A percentile compares a stretch with the other conserved stretches of the same genome.
phyloP scores from a whole-genome alignment of 2,797 vertebrate genomes.

The Selene dorsalis region DNA sequence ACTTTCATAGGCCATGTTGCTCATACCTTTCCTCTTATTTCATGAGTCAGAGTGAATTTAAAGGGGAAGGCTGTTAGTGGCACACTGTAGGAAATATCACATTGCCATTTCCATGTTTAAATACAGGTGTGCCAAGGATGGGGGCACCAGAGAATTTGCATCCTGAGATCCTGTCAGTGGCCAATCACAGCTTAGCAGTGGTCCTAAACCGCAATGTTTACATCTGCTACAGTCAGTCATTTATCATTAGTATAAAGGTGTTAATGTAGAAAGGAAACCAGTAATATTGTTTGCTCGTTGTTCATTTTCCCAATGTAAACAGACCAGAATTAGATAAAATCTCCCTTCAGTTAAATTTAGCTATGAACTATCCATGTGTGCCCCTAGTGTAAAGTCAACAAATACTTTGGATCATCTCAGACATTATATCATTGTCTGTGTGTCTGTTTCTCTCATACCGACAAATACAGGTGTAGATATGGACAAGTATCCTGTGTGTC shows the following conservation, averaged over 20 bases:
- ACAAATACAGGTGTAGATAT: background rate
- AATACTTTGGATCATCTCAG: background rate
- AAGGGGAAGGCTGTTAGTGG: slow-evolving; percentile 42
- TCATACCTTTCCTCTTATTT: slow-evolving; percentile 53
- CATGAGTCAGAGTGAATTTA: slow-evolving; percentile 31
- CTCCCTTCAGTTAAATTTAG: too few relatives aligned
- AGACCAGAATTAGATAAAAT: background rate
- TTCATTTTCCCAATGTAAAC: background rate
- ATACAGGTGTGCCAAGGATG: slow-evolving; percentile 38
- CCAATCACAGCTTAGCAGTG: slow-evolving; percentile 55
- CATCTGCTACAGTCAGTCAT: slow-evolving; percentile 43
- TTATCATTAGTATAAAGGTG: slow-evolving; percentile 31
- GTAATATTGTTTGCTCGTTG: background rate
- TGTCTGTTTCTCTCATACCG: background rate
- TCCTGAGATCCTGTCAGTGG: slow-evolving; percentile 44
- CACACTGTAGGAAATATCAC: slow-evolving; percentile 52
- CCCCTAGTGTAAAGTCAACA: background rate
- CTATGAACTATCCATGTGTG: background rate
- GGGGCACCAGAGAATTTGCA: slow-evolving; percentile 52
- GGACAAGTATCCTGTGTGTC: slow-evolving; percentile 5
- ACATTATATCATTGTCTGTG: background rate
- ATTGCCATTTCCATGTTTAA: slow-evolving; percentile 45
- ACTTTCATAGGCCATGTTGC: slow-evolving; percentile 32
- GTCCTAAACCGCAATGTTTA: slow-evolving; percentile 54
- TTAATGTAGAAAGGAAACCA: slow-evolving; percentile 19